phyloP scores from a whole-genome alignment of 1,140 invertebrate genomes.

The Atta colombica region DNA sequence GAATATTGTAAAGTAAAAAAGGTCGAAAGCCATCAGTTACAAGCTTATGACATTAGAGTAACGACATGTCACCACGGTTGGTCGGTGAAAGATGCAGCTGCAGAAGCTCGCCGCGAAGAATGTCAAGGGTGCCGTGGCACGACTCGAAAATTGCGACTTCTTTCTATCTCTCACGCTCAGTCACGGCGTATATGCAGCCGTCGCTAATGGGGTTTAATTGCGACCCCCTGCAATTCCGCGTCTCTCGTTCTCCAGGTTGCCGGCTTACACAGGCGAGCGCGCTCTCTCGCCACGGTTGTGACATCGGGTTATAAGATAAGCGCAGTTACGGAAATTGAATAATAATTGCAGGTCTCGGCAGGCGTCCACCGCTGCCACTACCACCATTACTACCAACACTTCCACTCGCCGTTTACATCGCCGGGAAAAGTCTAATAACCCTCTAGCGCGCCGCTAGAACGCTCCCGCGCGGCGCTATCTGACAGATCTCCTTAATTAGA shows the following conservation, averaged over 20 bases:
- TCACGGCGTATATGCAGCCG: constrained; percentile 74
- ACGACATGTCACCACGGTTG: constrained; percentile 22
- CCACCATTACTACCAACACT: not conserved
- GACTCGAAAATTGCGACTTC: constrained; percentile 74
- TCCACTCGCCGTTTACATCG: constrained; percentile 32
- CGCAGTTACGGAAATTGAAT: constrained; percentile 84
- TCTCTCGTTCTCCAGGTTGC: constrained; percentile 38
- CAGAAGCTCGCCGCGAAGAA: constrained; percentile 79
- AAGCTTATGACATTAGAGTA: constrained; percentile 23
- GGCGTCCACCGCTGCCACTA: constrained; percentile 29
- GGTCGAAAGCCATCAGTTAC: not conserved
- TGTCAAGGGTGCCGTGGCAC: constrained; percentile 82
- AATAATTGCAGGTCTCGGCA: constrained; percentile 80
- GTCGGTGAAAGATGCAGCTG: constrained; percentile 54
- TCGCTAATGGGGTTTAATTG: constrained; percentile 84
- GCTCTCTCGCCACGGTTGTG: constrained; percentile 74
- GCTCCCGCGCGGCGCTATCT: constrained; percentile 71
- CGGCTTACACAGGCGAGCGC: constrained; percentile 46
- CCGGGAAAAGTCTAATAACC: constrained; percentile 75
- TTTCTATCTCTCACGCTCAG: constrained; percentile 66
- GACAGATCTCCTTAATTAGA: constrained; percentile 80
- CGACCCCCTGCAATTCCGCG: constrained; percentile 72
- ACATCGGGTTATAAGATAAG: constrained; percentile 82
- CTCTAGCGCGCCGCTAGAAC: constrained; percentile 59
- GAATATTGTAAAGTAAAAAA: not conserved